These are phyloP conservation scores for Gobius niger DNA, from an alignment of 2,113 vertebrate genomes.

Conservation along the genomic window DNA sequence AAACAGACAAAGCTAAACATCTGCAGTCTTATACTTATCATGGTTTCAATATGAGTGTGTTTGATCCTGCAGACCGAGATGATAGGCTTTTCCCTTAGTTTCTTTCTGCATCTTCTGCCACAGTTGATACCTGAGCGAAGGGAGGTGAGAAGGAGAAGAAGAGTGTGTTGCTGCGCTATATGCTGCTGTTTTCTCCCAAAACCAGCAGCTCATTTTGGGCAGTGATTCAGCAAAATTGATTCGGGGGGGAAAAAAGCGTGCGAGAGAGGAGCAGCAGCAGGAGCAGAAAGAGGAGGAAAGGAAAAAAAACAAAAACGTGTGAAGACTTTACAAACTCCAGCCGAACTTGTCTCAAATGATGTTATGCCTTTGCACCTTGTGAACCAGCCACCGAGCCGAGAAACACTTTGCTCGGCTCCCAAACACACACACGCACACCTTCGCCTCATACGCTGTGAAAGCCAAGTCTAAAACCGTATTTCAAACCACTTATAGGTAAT, in stretches of 20 bases:
- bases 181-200: constrained; percentile 25
- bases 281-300: not conserved
- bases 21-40: too few species aligned
- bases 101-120: constrained; percentile 46
- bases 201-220: constrained; percentile 67
- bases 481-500: too few species aligned
- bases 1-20: too few species aligned
- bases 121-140: constrained; percentile 11
- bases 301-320: constrained; percentile 23
- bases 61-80: too few species aligned
- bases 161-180: constrained; percentile 26
- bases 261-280: constrained; percentile 7
- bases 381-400: constrained; percentile 33
- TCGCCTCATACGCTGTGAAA: constrained; percentile 5
- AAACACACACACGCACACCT: not conserved
- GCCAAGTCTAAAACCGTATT: not conserved
- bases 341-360: constrained; percentile 55
- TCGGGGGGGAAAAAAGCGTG: constrained; percentile 47
- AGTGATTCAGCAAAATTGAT: constrained; percentile 75
- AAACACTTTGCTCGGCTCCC: constrained; percentile 20
- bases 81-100: not conserved
- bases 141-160: constrained; percentile 22
- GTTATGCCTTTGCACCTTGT: constrained; percentile 47
- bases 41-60: too few species aligned
- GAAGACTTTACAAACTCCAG: constrained; percentile 56